A percentile compares a stretch with the other conserved stretches of the same genome.
phyloP scores from a whole-genome alignment of 2,113 vertebrate species.

The Gymnarchus niloticus region DNA sequence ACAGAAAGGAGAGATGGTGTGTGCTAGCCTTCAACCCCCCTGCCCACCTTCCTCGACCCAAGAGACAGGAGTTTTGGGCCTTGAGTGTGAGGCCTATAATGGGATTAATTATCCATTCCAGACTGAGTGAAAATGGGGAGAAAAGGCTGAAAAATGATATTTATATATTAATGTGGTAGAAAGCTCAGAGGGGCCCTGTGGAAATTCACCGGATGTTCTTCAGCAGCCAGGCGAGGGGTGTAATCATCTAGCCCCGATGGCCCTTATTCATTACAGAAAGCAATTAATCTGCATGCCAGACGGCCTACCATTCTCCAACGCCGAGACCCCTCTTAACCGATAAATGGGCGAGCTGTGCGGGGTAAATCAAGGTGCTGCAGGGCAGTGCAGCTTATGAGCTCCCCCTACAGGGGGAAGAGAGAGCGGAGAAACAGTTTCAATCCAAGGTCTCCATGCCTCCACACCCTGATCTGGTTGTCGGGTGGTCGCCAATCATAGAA shows the following conservation, averaged over 20 bases:
- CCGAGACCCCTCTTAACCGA: background rate
- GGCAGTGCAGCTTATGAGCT: background rate
- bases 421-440: no score
- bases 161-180: slow-evolving; percentile 9
- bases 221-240: background rate
- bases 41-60: background rate
- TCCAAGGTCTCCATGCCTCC: no score
- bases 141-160: background rate
- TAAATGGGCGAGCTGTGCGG: background rate
- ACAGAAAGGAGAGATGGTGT: background rate
- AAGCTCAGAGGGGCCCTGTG: slow-evolving; percentile 4
- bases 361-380: slow-evolving; percentile 24
- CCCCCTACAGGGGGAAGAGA: background rate
- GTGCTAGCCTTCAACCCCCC: background rate
- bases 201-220: slow-evolving; percentile 9
- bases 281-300: background rate
- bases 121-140: background rate
- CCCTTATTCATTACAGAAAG: slow-evolving; percentile 17
- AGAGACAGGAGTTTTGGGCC: background rate
- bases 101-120: slow-evolving; percentile 7
- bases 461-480: background rate
- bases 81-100: background rate
- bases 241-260: background rate
- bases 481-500: background rate
- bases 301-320: background rate